Conservation (phyloP, 1,140 invertebrate species). For the Heterodera schachtii region DNA sequence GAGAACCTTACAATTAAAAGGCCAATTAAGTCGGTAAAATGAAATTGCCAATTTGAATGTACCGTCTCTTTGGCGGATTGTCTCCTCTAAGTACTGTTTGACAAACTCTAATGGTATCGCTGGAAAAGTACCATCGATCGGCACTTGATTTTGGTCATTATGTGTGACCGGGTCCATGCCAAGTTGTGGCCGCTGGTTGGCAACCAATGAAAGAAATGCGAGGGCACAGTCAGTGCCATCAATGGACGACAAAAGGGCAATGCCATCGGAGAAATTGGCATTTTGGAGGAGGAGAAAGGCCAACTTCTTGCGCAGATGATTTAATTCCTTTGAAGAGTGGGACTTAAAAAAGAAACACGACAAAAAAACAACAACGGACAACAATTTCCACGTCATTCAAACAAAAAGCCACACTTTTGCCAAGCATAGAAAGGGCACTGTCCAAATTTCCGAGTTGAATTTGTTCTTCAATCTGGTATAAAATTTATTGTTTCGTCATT, state of each 20-base stretch:
- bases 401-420: not conserved
- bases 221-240: not conserved
- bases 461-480: not conserved
- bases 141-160: not conserved
- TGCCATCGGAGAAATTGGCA: constrained; percentile 8
- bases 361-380: not conserved
- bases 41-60: not conserved
- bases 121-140: not conserved
- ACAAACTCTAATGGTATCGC: not conserved
- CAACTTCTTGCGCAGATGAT: constrained; percentile 12
- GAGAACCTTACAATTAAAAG: not conserved
- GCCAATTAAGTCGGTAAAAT: not conserved
- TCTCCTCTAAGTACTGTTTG: constrained; percentile 5
- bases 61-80: not conserved
- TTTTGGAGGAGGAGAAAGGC: constrained; percentile 12
- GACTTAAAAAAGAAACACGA: no score
- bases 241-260: constrained; percentile 8
- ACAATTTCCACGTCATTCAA: not conserved
- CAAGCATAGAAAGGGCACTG: not conserved
- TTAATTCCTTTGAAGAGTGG: not conserved
- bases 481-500: not conserved
- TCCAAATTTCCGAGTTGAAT: not conserved
- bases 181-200: constrained; percentile 7
- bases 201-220: constrained; percentile 14
- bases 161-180: not conserved